Evolutionary conservation across 1,140 invertebrate species (phyloP), one percentile per base, ranked within the genome.

Genomic region (Pseudomyrmex dendroicus): DNA sequence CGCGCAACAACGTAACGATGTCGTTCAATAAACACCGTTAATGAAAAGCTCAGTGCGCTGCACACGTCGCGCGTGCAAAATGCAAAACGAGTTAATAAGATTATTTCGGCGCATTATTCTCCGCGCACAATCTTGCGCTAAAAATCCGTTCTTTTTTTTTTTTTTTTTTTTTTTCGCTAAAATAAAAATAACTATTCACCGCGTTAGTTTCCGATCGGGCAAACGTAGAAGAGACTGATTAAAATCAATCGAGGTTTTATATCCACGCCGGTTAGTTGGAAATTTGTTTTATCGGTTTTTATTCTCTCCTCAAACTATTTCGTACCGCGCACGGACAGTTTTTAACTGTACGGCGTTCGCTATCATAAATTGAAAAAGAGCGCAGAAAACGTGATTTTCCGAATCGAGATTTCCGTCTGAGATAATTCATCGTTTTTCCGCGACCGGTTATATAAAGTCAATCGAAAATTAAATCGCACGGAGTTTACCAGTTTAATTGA

Each of bases 311-410:
- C 56, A 59, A 59, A 61, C 54, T 44, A 72, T 72, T 59, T 59
- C 22, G n/a, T 50, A 59, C 15, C 35, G 50, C 9, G 50, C 67
- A 70, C 46, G 54, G 20, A 50, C 66, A 72, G 44, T 80, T 72
- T 72, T 70, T 70, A 80, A n/a, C 54, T 78, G 57, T 15, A 35
- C 5, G 0, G 35, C n/a, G 54, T 48, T 77, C 50, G 76, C 52
- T 61, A 72, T 80, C 44, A 72, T 70, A 78, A 78, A 78, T 72
- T 80, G 54, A 59, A 80, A 80, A 80, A 57, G 15, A 15, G 20
- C 52, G 54, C 52, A 44, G 22, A 72, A 50, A 72, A 50, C 54
- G 67, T 59, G 57, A 72, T 80, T 70, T 35, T 50, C 66, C 56
- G 56, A 59, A 72, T 12, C 20, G 66, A 80, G 76, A 72, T 35